These are phyloP conservation scores for Philonicus albiceps DNA, from an alignment of 2,888 invertebrate species.

Conservation along the genomic window DNA sequence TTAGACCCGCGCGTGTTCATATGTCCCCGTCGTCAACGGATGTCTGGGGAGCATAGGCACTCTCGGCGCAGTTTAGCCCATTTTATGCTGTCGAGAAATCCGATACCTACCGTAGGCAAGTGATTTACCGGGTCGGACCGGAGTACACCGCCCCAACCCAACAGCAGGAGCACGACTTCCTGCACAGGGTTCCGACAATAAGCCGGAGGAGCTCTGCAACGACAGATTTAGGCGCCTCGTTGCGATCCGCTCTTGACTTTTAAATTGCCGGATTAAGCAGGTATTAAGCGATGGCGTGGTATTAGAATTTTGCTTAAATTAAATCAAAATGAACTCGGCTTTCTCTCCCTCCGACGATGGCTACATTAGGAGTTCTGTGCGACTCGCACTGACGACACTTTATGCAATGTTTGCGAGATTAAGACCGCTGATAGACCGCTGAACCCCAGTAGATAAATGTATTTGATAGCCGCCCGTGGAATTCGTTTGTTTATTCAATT, in stretches of 20 bases:
- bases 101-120: constrained; percentile 4
- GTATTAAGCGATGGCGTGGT: neutral
- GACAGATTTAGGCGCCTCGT: neutral
- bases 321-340: neutral
- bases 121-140: constrained; percentile 23
- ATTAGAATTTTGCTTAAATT: constrained; percentile 33
- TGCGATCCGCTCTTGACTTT: constrained; percentile 26
- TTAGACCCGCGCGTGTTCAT: constrained; percentile 39
- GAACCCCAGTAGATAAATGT: neutral
- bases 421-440: neutral
- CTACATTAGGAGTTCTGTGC: neutral
- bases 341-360: neutral
- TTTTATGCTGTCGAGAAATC: neutral
- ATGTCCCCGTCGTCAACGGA: neutral
- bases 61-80: neutral
- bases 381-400: neutral
- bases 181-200: neutral
- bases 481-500: neutral
- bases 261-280: constrained; percentile 22
- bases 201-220: constrained; percentile 4
- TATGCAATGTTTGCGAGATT: neutral
- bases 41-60: neutral
- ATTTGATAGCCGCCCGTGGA: neutral
- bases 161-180: neutral
- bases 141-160: neutral